A percentile compares a stretch with the other conserved stretches of the same genome.
Evolutionary conservation across 2,888 invertebrate species (phyloP).

Genomic region (Deilephila elpenor): DNA sequence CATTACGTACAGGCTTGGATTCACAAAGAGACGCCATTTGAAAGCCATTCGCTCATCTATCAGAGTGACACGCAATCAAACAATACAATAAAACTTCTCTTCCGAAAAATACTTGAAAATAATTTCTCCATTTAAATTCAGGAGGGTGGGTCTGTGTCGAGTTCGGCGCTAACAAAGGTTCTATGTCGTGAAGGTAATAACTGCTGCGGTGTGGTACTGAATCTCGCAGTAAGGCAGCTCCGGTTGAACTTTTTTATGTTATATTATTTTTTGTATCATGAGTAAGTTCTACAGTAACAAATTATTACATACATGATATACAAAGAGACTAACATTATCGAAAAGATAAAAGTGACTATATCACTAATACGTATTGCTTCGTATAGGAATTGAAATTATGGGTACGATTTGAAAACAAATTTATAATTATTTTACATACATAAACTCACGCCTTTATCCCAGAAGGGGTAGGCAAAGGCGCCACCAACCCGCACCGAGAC

Average conservation of each 20-base stretch:
- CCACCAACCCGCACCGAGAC: too few relatives aligned
- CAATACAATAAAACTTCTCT: slow-evolving; percentile 84
- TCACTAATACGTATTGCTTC: too few relatives aligned
- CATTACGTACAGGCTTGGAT: slow-evolving; percentile 68
- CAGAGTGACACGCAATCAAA: slow-evolving; percentile 84
- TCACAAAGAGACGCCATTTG: slow-evolving; percentile 75
- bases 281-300: too few relatives aligned
- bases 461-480: too few relatives aligned
- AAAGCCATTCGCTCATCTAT: slow-evolving; percentile 79
- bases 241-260: neutral
- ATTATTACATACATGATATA: too few relatives aligned
- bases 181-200: slow-evolving; percentile 64
- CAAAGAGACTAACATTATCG: too few relatives aligned
- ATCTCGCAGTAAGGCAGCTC: slow-evolving; percentile 14
- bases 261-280: neutral
- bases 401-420: too few relatives aligned
- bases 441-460: too few relatives aligned
- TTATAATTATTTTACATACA: too few relatives aligned
- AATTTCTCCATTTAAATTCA: slow-evolving; percentile 84
- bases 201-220: slow-evolving; percentile 56
- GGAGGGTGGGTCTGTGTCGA: slow-evolving; percentile 64
- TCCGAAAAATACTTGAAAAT: slow-evolving; percentile 83
- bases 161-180: slow-evolving; percentile 75
- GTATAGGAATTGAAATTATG: too few relatives aligned
- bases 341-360: too few relatives aligned